Base-by-base conservation (phyloP, 2,888 invertebrate species). In the Phragmatobia fuliginosa region DNA sequence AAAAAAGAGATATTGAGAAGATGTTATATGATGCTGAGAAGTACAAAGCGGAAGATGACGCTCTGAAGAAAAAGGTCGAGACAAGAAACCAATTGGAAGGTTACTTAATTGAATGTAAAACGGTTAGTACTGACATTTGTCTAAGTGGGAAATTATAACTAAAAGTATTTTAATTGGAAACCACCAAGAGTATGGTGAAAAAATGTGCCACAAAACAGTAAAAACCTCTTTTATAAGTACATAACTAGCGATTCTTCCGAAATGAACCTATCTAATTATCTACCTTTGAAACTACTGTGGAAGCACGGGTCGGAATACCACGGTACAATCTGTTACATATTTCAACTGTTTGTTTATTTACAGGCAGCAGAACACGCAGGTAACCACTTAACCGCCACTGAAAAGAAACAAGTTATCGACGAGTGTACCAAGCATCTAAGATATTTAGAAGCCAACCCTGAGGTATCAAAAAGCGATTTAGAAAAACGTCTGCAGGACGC, bases 1-100 rank as follows among this genome's bases (percentile, higher is more conserved):
- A 96, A 71, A 98, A 98, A 88, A 97, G 96, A n/a, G 98, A 98
- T 68, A 98, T 98, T 68, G 98, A 98, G 82, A 96, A 97, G 77
- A 98, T 98, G 98, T 93, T 98, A 32, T 89, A 96, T 16, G 98
- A 98, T 71, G 98, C 98, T 0, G 98, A 98, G 82, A 97, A 96
- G 80, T 98, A 97, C 88, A 97, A 96, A 74, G 96, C 95, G 21
- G 98, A 98, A 85, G 98, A 98, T 82, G 97, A 97, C 7, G 96
- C 96, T 66, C 96, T 97, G 67, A 96, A 96, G 70, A 96, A 97
- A 74, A 96, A 95, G 49, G 96, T 98, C 18, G 92, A 96, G 41
- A 94, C 97, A 0, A 96, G 97, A 85, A 98, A 98, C 89, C 96
- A 96, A 59, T 91, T 98, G 60, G 98, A 98, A 84, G 95, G 96